phyloP scores from a whole-genome alignment of 2,113 vertebrate species.

The Falco punctatus region DNA sequence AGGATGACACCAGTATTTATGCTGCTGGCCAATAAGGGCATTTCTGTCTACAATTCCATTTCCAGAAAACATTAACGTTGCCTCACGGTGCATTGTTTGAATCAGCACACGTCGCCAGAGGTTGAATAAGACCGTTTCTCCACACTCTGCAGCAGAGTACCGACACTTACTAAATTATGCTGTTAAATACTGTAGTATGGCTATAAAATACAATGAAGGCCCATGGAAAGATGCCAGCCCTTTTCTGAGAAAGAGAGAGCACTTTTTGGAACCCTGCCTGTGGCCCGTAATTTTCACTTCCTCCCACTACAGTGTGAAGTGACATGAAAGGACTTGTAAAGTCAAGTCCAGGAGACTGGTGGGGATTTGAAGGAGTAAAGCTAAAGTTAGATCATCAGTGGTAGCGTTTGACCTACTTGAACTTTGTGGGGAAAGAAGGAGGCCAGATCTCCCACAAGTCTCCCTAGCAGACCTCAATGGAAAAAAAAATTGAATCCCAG shows the following conservation, averaged over 20 bases:
- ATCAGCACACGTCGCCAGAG: neutral
- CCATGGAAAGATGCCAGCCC: conserved; percentile 56
- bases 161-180: conserved; percentile 73
- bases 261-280: conserved; percentile 64
- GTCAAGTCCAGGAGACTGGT: conserved; percentile 50
- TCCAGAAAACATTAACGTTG: conserved; percentile 54
- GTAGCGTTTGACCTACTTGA: conserved; percentile 6
- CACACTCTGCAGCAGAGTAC: neutral
- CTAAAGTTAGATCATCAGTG: neutral
- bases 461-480: neutral
- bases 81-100: neutral
- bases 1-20: conserved; percentile 21
- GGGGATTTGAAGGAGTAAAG: conserved; percentile 1
- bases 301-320: conserved; percentile 38
- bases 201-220: conserved; percentile 70
- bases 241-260: conserved; percentile 46
- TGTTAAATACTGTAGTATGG: conserved; percentile 71
- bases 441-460: neutral
- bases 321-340: conserved; percentile 70
- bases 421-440: neutral
- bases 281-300: conserved; percentile 67
- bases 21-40: neutral
- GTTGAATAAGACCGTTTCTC: conserved; percentile 57
- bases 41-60: conserved; percentile 24
- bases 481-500: neutral